A percentile compares a stretch with the other conserved stretches of the same genome.
These are phyloP conservation scores for Volucella bombylans DNA, from an alignment of 2,888 invertebrate genomes.

Conservation along the genomic window DNA sequence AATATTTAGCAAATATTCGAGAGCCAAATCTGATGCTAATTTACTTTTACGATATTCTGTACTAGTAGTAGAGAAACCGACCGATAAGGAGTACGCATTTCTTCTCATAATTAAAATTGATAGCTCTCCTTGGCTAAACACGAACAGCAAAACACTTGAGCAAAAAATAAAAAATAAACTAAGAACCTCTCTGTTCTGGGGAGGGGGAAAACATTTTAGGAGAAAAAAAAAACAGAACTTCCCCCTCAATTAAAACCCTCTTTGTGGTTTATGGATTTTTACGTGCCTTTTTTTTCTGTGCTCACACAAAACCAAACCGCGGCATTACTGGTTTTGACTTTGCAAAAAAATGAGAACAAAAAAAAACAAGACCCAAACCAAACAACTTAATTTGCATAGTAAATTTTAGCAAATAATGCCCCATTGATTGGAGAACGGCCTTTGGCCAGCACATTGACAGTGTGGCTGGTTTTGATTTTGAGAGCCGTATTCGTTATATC, in stretches of 20 bases:
- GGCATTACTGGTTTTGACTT: not conserved
- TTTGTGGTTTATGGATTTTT: slow-evolving; percentile 15
- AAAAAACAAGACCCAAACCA: not conserved
- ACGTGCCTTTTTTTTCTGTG: not conserved
- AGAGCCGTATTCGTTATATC: no score
- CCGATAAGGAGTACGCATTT: slow-evolving; percentile 44
- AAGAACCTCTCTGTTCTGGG: not conserved
- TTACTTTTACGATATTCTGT: slow-evolving; percentile 2
- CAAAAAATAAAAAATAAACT: not conserved
- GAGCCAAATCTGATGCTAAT: slow-evolving; percentile 12
- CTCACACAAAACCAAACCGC: not conserved
- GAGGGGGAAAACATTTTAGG: not conserved
- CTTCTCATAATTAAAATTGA: slow-evolving; percentile 52
- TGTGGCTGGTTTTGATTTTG: no score
- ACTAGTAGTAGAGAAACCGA: not conserved
- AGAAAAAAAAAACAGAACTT: not conserved
- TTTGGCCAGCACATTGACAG: no score
- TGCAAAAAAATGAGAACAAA: not conserved
- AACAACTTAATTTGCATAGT: slow-evolving; percentile 40
- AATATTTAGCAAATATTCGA: slow-evolving; percentile 30
- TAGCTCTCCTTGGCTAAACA: slow-evolving; percentile 13
- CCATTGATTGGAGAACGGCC: slow-evolving; percentile 17
- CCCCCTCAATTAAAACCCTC: slow-evolving; percentile 30
- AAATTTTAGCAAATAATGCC: slow-evolving; percentile 32
- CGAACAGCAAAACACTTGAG: slow-evolving; percentile 27